Evolutionary conservation across 2,797 vertebrate species (phyloP), one percentile per base, ranked within the genome.

Genomic region (Diplodus sargus): DNA sequence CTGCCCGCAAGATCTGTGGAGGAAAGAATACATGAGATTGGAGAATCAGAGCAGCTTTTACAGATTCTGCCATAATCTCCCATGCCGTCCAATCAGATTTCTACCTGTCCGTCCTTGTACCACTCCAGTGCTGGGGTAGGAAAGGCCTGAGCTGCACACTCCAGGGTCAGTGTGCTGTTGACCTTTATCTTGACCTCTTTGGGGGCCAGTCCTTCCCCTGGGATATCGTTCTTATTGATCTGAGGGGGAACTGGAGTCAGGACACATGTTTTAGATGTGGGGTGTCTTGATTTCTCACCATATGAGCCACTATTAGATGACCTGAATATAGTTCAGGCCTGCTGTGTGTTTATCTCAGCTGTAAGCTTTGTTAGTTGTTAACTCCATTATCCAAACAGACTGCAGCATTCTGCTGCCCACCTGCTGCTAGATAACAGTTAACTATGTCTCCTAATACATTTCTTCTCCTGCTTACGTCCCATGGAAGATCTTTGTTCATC

Each of bases 41-140:
- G n/a, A 49, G 42, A 56, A 58, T 39, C 2, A n/a, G 12, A 65
- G 17, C 17, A 47, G n/a, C 43, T 13, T 51, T 73, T 54, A 43
- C 4, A 30, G 17, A 12, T 18, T 59, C 20, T 47, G 1, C 20
- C 6, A 30, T 39, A 34, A n/a, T 2, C 13, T 48, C 14, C 1
- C 4, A 25, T 10, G 1, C 5, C 43, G 25, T 56, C 0, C 58
- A n/a, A 59, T 18, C 17, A 9, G 18, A 47, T 62, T 22, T 18
- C 57, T 95, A 95, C 98, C 97, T 99, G 97, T 92, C 97, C 97
- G 0, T 99, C 97, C 90, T 99, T 99, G 94, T 97, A 97, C 98
- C 98, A 99, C 93, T 94, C 95, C 87, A 99, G 93, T 6, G 93
- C 92, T 3, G 98, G 96, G 23, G 92, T 90, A 58, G 98, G 98